Evolutionary conservation across 1,140 invertebrate genomes (phyloP).

Genomic region (Potamilus streckersoni): DNA sequence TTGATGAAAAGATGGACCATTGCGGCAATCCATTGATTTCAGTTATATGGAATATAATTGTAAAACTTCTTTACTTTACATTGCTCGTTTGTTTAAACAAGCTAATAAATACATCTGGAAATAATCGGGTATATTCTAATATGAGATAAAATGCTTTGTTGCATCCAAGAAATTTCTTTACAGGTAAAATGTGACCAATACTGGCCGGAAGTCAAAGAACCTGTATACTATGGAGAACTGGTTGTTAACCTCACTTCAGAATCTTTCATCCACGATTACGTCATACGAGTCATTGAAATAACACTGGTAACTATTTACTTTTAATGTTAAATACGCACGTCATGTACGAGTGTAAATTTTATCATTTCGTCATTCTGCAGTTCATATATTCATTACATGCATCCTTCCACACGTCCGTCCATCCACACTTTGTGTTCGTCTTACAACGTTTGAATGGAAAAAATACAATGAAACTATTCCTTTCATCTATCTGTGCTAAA

Average conservation of each 20-base stretch:
- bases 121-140: too few relatives aligned
- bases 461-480: conserved; percentile 63
- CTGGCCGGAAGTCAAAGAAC: conserved; percentile 87
- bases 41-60: too few relatives aligned
- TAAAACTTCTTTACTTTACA: too few relatives aligned
- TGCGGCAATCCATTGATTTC: too few relatives aligned
- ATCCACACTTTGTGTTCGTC: too few relatives aligned
- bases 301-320: conserved; percentile 34
- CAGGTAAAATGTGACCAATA: conserved; percentile 77
- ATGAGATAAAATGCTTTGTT: too few relatives aligned
- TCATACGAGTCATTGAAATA: conserved; percentile 54
- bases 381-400: not conserved
- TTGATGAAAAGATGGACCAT: too few relatives aligned
- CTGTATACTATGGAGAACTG: conserved; percentile 53
- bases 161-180: not conserved
- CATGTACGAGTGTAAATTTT: too few relatives aligned
- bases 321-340: too few relatives aligned
- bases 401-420: not conserved
- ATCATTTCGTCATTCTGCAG: too few relatives aligned
- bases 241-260: conserved; percentile 49
- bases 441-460: not conserved
- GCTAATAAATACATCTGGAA: too few relatives aligned
- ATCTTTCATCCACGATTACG: conserved; percentile 52
- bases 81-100: too few relatives aligned
- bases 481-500: conserved; percentile 40